These are phyloP conservation scores for Xenus cinereus DNA, from an alignment of 2,113 vertebrate genomes.

Conservation along the genomic window DNA sequence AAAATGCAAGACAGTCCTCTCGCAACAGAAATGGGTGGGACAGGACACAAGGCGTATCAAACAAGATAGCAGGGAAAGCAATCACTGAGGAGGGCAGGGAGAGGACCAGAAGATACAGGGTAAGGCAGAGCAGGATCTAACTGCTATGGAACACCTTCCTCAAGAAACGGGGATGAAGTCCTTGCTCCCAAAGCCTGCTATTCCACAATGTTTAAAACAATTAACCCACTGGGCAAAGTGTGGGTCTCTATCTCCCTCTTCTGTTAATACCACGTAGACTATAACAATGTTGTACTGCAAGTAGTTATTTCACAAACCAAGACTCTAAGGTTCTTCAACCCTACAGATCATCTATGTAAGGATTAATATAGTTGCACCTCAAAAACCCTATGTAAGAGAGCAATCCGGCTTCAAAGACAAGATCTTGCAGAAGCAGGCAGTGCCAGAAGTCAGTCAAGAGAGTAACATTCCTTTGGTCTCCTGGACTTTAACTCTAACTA, in stretches of 20 bases:
- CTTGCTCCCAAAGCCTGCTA: background rate
- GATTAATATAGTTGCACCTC: background rate
- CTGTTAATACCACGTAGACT: background rate
- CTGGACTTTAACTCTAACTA: background rate
- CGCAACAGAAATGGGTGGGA: background rate
- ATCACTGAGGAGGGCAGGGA: background rate
- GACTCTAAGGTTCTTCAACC: background rate
- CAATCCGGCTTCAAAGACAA: background rate
- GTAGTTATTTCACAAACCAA: background rate
- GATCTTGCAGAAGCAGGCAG: background rate
- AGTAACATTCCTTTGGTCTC: background rate
- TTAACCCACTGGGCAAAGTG: background rate
- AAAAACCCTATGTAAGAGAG: background rate
- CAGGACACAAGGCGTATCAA: background rate
- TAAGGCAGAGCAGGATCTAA: background rate
- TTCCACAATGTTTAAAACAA: background rate
- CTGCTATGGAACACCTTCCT: background rate
- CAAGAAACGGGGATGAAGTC: background rate
- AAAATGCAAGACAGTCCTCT: background rate
- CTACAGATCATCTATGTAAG: background rate
- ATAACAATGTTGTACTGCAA: background rate
- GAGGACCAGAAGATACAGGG: background rate
- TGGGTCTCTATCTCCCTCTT: constrained; percentile 27
- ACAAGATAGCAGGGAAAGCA: background rate
- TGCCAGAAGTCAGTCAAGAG: background rate